Evolutionary conservation across 2,888 invertebrate species (phyloP), one percentile per base, ranked within the genome.

Genomic region (Apantesis nais): DNA sequence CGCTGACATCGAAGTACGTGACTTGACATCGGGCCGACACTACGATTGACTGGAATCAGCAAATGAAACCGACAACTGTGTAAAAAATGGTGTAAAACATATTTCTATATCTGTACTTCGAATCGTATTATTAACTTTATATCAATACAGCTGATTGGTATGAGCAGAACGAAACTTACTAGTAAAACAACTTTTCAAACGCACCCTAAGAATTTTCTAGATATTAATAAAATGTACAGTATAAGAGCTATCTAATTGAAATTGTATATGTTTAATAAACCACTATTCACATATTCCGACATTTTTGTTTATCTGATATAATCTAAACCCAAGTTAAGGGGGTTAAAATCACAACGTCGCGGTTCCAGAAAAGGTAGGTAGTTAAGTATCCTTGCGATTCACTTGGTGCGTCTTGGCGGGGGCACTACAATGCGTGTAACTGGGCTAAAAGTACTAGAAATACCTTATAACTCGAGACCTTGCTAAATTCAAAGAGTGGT

Each of bases 1-100:
- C 70, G 74, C 77, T 78, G 75, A 75, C 75, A 72, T 67, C 52
- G 70, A 14, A 25, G 69, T 62, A 81, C 82, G 81, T 81, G 82
- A 82, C 81, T 80, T 63, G 63, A 75, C 73, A 70, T 66, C 66
- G 12, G 63, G 67, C 69, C 70, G 68, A 75, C 67, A 74, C 68
- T 67, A 67, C 77, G 75, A 79, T 75, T 78, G 82, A 82, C 76
- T 73, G 66, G 67, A 80, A 79, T 74, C 76, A 74, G 71, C 71
- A 71, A 82, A 80, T 78, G 80, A 80, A 80, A 80, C 76, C 82
- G 82, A 80, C 71, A 78, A 74, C 72, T 39, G 31, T 41, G 62
- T 70, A 80, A 81, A 75, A 79, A 77, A 61, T 65, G 37, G 41
- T 52, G 41, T 19, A 64, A 64, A 65, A 52, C 39, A 14, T n/a